These are phyloP conservation scores for Lophius americanus DNA, from an alignment of 2,797 vertebrate species.

Conservation along the genomic window DNA sequence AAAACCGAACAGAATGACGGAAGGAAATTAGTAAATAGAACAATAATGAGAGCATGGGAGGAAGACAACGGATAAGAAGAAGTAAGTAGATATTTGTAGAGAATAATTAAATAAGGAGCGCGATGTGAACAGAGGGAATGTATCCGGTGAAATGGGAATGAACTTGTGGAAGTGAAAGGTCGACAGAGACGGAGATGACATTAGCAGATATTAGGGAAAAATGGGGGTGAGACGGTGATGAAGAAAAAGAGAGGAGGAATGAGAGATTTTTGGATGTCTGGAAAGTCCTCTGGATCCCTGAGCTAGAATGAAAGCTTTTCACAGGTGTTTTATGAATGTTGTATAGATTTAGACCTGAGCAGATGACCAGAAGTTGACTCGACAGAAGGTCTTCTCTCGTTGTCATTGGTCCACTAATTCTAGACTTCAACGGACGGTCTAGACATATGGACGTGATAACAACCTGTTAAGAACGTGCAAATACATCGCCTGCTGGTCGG, in stretches of 20 bases:
- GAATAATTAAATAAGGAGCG: neutral
- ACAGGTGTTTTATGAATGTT: too few species aligned
- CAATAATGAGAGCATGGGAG: neutral
- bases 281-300: too few species aligned
- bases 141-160: neutral
- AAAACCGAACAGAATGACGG: neutral
- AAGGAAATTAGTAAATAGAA: neutral
- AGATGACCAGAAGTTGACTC: too few species aligned
- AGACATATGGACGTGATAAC: too few species aligned
- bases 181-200: neutral
- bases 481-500: constrained; percentile 1
- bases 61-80: neutral
- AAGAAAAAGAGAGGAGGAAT: neutral
- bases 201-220: neutral
- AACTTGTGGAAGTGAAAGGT: neutral
- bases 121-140: neutral
- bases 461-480: neutral
- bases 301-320: too few species aligned
- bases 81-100: neutral
- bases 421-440: too few species aligned
- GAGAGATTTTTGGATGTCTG: neutral
- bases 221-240: neutral
- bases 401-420: too few species aligned
- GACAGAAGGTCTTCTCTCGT: too few species aligned
- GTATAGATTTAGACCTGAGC: too few species aligned